phyloP scores from a whole-genome alignment of 2,797 vertebrate species.

The Nasua narica region DNA sequence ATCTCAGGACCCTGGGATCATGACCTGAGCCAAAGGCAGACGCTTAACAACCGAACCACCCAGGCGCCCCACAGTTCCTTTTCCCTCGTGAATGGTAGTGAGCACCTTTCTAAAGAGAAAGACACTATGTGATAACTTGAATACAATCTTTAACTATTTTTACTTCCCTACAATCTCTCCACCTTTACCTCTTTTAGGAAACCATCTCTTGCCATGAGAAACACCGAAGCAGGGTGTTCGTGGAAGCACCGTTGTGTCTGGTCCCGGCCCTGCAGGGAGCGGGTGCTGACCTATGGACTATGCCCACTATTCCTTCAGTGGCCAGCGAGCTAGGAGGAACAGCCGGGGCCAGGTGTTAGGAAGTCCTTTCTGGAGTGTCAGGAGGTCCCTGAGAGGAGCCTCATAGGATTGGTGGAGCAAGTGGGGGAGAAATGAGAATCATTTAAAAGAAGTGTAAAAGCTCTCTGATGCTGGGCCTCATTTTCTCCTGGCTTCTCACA shows the following conservation, averaged over 20 bases:
- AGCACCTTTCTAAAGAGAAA: constrained; percentile 34
- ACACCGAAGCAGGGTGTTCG: constrained; percentile 76
- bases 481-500: not conserved
- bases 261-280: not conserved
- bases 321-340: not conserved
- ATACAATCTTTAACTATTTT: constrained; percentile 68
- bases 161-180: constrained; percentile 64
- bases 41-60: too few relatives aligned
- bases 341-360: not conserved
- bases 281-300: not conserved
- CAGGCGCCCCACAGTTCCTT: not conserved
- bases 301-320: not conserved
- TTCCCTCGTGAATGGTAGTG: constrained; percentile 24
- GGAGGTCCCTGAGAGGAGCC: not conserved
- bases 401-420: not conserved
- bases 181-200: constrained; percentile 67
- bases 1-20: too few relatives aligned
- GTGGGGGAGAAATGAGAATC: not conserved
- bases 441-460: not conserved
- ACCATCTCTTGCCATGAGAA: constrained; percentile 65
- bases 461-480: not conserved
- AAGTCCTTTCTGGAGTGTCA: not conserved
- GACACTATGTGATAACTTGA: constrained; percentile 52
- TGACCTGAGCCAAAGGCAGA: too few relatives aligned
- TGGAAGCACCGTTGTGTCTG: not conserved